These are phyloP conservation scores for Drosophila suboccidentalis DNA, from an alignment of 2,888 invertebrate genomes.

Conservation along the genomic window DNA sequence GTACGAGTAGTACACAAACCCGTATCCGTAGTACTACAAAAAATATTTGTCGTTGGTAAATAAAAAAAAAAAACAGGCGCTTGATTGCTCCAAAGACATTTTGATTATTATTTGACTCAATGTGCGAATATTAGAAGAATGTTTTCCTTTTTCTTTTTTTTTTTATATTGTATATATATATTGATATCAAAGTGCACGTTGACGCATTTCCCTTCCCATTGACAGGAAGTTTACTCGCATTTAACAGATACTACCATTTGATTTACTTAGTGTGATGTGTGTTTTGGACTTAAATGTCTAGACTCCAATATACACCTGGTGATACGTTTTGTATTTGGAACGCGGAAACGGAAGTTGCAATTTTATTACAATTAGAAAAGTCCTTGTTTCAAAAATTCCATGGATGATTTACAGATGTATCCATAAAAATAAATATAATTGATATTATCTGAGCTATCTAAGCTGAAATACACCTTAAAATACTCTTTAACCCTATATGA, in stretches of 20 bases:
- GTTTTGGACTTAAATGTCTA: conserved; percentile 24
- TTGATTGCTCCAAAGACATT: conserved; percentile 32
- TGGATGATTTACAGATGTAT: neutral
- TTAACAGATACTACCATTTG: conserved; percentile 12
- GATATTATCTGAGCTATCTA: neutral
- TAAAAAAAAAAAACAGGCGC: conserved; percentile 30
- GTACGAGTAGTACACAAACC: conserved; percentile 7
- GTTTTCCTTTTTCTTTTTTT: conserved; percentile 17
- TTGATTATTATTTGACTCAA: conserved; percentile 35
- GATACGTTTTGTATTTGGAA: conserved; percentile 1
- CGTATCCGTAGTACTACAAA: conserved; percentile 25
- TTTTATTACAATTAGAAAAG: neutral
- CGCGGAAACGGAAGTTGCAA: conserved; percentile 29
- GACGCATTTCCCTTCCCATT: conserved; percentile 25
- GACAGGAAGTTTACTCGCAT: conserved; percentile 47
- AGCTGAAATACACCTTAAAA: neutral
- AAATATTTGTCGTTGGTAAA: conserved; percentile 48
- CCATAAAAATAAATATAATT: neutral
- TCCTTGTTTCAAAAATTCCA: neutral
- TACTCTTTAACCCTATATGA: neutral
- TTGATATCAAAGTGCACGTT: conserved; percentile 41
- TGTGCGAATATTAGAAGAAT: conserved; percentile 22
- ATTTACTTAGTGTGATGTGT: conserved; percentile 15
- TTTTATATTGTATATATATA: too few species aligned
- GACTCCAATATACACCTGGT: conserved; percentile 17